phyloP scores from a whole-genome alignment of 2,888 invertebrate genomes.

The Alentia gelatinosa region DNA sequence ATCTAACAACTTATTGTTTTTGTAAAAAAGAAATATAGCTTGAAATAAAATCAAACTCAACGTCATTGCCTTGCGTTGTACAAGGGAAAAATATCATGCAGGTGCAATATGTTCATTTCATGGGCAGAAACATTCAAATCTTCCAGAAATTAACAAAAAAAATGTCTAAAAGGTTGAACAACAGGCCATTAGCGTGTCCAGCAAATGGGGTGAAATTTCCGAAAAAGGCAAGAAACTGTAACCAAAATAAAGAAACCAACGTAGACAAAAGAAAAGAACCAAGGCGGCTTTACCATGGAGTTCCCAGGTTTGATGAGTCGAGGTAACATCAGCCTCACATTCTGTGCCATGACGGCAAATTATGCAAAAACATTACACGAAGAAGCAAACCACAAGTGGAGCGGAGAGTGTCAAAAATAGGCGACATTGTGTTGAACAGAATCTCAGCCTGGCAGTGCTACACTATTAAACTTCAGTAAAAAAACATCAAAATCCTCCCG shows the following conservation, averaged over 20 bases:
- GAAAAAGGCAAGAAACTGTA: background rate
- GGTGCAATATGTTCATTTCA: no score
- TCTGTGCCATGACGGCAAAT: slow-evolving; percentile 9
- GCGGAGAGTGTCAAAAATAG: slow-evolving; percentile 1
- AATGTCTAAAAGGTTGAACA: background rate
- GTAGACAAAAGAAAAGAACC: background rate
- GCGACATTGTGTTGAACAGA: no score
- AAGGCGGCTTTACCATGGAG: slow-evolving; percentile 42
- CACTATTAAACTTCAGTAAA: no score
- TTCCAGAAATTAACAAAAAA: background rate
- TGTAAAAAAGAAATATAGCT: no score
- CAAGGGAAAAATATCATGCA: no score
- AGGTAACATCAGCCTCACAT: slow-evolving; percentile 27
- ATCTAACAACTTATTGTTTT: background rate
- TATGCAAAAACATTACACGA: background rate
- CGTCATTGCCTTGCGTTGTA: no score
- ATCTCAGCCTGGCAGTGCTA: no score
- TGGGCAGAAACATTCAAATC: background rate
- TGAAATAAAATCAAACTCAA: no score
- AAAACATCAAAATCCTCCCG: no score
- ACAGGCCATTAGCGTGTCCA: slow-evolving; percentile 36
- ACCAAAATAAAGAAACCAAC: slow-evolving; percentile 7
- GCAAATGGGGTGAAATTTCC: background rate
- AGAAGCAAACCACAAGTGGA: background rate
- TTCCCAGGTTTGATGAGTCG: slow-evolving; percentile 45